Conservation (phyloP, 2,888 invertebrate species). For the Drosophila gaucha region DNA sequence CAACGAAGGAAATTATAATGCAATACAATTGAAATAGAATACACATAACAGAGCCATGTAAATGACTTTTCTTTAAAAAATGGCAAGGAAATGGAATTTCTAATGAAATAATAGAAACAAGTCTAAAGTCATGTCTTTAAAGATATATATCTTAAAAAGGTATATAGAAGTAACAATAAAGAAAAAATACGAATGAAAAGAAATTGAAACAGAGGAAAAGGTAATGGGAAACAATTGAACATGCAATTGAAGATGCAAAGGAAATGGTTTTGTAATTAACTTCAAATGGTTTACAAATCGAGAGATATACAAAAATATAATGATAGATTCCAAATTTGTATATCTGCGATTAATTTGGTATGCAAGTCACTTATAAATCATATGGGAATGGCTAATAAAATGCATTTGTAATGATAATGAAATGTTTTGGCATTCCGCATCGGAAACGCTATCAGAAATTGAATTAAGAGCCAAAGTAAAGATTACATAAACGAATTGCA, state of each 20-base stretch:
- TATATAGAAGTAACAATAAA: background rate
- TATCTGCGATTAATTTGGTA: background rate
- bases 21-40: background rate
- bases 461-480: background rate
- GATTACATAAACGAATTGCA: conserved; percentile 34
- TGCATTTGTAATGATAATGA: conserved; percentile 4
- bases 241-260: background rate
- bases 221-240: background rate
- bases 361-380: background rate
- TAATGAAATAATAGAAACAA: background rate
- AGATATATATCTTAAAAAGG: background rate
- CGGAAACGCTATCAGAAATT: conserved; percentile 12
- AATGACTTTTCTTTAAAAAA: background rate
- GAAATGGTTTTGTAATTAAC: background rate
- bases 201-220: background rate
- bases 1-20: background rate
- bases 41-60: background rate
- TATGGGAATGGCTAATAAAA: background rate
- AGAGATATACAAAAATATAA: background rate
- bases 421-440: conserved; percentile 2
- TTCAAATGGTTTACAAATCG: background rate
- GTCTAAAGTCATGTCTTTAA: background rate
- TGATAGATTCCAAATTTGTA: background rate
- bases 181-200: no score
- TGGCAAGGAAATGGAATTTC: no score